Evolutionary conservation across 2,888 invertebrate genomes (phyloP).

Genomic region (Lasioglossum leucozonium): DNA sequence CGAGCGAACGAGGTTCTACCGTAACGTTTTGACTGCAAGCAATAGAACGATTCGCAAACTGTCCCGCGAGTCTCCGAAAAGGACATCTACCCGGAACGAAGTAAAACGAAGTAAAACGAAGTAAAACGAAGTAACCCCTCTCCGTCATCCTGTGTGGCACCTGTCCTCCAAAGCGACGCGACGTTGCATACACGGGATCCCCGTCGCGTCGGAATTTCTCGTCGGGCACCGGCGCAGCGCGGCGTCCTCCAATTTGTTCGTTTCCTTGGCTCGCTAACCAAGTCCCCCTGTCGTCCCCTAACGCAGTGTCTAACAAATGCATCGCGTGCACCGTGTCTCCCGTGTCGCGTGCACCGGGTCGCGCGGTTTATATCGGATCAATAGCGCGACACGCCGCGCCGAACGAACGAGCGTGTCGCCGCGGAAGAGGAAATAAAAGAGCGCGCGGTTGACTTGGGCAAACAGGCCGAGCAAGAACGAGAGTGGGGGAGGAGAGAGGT

Average conservation of each 20-base stretch:
- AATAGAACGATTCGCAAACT: background rate
- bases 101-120: background rate
- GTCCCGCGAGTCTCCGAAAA: background rate
- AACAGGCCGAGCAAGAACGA: constrained; percentile 44
- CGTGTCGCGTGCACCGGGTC: constrained; percentile 38
- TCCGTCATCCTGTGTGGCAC: background rate
- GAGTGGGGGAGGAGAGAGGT: background rate
- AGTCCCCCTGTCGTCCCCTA: constrained; percentile 1
- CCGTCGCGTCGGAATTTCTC: background rate
- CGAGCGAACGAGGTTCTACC: no score
- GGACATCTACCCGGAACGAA: background rate
- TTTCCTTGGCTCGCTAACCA: constrained; percentile 27
- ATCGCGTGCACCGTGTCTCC: constrained; percentile 28
- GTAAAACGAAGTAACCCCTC: background rate
- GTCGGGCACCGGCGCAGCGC: background rate
- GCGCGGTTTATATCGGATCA: constrained; percentile 28
- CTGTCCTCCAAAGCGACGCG: background rate
- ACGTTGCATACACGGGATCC: background rate
- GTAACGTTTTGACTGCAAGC: no score
- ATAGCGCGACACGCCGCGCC: constrained; percentile 41
- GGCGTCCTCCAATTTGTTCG: constrained; percentile 38
- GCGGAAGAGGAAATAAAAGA: constrained; percentile 38
- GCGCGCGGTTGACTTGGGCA: constrained; percentile 10
- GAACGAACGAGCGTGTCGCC: constrained; percentile 30
- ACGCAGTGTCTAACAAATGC: constrained; percentile 34